A percentile compares a stretch with the other conserved stretches of the same genome.
These are phyloP conservation scores for Pterocles gutturalis DNA, from an alignment of 2,113 vertebrate species.

Conservation along the genomic window DNA sequence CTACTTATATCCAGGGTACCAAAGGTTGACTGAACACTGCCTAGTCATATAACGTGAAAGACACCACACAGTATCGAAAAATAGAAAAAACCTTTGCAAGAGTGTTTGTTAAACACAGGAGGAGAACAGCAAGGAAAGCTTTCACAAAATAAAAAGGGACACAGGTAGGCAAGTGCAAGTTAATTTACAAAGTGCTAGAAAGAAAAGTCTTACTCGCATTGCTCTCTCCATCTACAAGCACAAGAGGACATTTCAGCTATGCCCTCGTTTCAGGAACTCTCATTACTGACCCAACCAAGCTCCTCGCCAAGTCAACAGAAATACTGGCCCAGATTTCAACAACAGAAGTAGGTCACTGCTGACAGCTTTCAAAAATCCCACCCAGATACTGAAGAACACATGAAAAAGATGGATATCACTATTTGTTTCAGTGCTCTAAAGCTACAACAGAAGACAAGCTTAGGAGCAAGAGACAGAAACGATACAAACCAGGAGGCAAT, in stretches of 20 bases:
- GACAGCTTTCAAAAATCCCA: slow-evolving; percentile 6
- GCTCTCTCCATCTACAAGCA: not conserved
- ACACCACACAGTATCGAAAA: not conserved
- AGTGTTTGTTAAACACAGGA: not conserved
- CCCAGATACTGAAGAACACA: not conserved
- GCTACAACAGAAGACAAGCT: not conserved
- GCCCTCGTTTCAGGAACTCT: not conserved
- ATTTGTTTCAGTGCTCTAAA: not conserved
- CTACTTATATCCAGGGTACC: not conserved
- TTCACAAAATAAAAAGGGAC: not conserved
- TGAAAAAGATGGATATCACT: not conserved
- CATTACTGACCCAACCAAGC: slow-evolving; percentile 20
- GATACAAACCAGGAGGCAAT: not conserved
- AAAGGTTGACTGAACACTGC: not conserved
- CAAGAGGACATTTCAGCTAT: not conserved
- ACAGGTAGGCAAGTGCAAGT: not conserved
- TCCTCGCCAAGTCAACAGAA: slow-evolving; percentile 2
- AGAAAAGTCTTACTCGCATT: not conserved
- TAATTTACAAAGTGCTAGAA: not conserved
- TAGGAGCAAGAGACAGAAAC: not conserved
- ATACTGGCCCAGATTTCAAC: slow-evolving; percentile 13
- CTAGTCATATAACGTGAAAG: not conserved
- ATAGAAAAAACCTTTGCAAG: not conserved
- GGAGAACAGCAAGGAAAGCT: not conserved
- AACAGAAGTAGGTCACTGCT: not conserved